Percentiles rank a stretch among this genome's conserved stretches.
phyloP scores from a whole-genome alignment of 53 echinoderm and acorn worm genomes.

The Pentamera pediparva region DNA sequence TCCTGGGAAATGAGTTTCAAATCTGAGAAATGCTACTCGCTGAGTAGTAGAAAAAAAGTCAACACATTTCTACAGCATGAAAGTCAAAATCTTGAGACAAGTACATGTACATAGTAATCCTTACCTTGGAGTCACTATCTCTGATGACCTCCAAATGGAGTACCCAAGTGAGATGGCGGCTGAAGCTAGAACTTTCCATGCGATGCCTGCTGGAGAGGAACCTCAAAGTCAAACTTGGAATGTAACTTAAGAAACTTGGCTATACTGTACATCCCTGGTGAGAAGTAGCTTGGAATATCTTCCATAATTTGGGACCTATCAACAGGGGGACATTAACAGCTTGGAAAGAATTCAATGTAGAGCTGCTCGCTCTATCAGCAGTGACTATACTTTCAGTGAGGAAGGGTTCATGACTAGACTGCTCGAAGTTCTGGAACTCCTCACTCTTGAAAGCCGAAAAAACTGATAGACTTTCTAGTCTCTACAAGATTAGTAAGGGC shows the following conservation, averaged over 20 bases:
- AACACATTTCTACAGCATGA: background rate
- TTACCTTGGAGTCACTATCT: conserved; percentile 1
- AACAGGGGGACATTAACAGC: background rate
- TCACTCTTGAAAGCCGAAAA: background rate
- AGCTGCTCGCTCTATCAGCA: conserved; percentile 7
- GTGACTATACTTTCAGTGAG: background rate
- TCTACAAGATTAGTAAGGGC: no score
- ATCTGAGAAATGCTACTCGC: no score
- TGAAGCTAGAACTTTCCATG: background rate
- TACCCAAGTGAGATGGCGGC: background rate
- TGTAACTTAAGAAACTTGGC: background rate
- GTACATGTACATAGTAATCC: background rate
- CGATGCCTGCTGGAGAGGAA: background rate
- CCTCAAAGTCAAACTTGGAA: background rate
- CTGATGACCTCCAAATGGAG: background rate
- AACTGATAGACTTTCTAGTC: background rate
- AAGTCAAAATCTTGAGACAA: no score
- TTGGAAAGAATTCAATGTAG: background rate
- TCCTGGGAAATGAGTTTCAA: background rate
- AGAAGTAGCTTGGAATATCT: conserved; percentile 4
- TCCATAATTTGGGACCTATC: background rate
- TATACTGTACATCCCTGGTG: background rate
- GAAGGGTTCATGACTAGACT: background rate
- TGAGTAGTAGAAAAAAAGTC: background rate
- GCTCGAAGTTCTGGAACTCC: background rate